Percentiles rank a stretch among this genome's conserved stretches.
Conservation (phyloP, 2,797 vertebrate genomes). For the Coendou prehensilis region DNA sequence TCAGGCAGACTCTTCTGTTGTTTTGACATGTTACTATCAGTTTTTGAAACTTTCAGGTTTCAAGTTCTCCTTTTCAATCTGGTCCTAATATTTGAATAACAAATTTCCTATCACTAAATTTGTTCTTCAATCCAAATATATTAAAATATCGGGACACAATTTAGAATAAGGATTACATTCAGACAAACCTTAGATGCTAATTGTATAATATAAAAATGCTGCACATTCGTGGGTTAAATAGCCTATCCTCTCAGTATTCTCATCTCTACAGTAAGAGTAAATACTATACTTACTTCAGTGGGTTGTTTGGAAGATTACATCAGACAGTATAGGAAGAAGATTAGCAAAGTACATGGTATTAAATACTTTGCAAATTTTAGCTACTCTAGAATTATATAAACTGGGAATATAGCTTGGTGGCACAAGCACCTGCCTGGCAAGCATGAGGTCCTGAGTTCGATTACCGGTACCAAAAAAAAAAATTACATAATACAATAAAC, state of each 20-base stretch:
- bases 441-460: no score
- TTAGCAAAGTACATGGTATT: not conserved
- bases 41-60: not conserved
- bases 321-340: not conserved
- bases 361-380: conserved; percentile 2
- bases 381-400: not conserved
- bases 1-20: not conserved
- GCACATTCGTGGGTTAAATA: not conserved
- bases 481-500: not conserved
- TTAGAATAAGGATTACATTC: not conserved
- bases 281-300: not conserved
- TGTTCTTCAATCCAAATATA: not conserved
- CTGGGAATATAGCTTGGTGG: no score
- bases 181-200: not conserved
- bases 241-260: not conserved
- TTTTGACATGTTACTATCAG: not conserved
- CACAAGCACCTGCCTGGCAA: no score
- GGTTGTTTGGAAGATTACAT: conserved; percentile 18
- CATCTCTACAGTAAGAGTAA: not conserved
- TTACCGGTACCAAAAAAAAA: no score
- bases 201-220: not conserved
- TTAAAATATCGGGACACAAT: not conserved
- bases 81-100: not conserved
- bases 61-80: not conserved
- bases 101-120: not conserved